A percentile compares a stretch with the other conserved stretches of the same genome.
phyloP scores from a whole-genome alignment of 2,113 vertebrate species.

The Corythaeola cristata region DNA sequence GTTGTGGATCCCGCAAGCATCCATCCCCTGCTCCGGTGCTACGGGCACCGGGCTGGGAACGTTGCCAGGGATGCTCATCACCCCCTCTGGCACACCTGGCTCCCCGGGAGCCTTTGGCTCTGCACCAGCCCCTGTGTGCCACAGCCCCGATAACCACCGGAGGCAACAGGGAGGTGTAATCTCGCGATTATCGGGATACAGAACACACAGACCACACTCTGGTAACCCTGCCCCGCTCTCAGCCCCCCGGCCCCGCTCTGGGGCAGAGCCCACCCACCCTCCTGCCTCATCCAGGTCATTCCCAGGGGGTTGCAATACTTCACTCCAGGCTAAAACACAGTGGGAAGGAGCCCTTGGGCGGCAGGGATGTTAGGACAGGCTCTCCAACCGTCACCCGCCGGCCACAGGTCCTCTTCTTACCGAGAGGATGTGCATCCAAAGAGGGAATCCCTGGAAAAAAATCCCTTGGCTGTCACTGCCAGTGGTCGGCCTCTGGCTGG shows the following conservation, averaged over 20 bases:
- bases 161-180: background rate
- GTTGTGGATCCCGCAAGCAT: background rate
- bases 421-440: fast-evolving
- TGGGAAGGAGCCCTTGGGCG: fast-evolving
- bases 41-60: background rate
- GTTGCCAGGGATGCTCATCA: fast-evolving
- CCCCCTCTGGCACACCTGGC: fast-evolving
- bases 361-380: fast-evolving
- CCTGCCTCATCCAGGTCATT: background rate
- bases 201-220: background rate
- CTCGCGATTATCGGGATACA: background rate
- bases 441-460: background rate
- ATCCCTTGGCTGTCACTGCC: fast-evolving
- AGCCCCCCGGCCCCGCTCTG: background rate
- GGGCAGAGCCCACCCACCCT: background rate
- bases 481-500: fast-evolving
- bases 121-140: background rate
- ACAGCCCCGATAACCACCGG: fast-evolving
- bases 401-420: background rate
- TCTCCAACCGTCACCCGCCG: background rate
- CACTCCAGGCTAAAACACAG: background rate
- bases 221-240: background rate
- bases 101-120: background rate
- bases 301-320: too few relatives aligned
- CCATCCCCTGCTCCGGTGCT: background rate